phyloP scores from a whole-genome alignment of 2,888 invertebrate genomes.

The Apeira syringaria region DNA sequence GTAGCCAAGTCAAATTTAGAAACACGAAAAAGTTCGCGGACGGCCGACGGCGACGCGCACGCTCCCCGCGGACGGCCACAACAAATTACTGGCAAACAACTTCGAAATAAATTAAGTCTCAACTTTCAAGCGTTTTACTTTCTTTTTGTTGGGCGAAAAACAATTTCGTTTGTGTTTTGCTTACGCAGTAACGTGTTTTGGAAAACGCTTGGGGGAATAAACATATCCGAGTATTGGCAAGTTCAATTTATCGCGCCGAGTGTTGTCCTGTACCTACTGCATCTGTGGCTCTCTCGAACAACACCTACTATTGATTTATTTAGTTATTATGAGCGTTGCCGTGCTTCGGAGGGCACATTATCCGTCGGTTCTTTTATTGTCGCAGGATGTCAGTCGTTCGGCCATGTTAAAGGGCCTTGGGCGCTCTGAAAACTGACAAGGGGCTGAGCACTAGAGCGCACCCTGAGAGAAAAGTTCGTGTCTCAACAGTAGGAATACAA shows the following conservation, averaged over 20 bases:
- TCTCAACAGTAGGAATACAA: too few species aligned
- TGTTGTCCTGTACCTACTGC: too few species aligned
- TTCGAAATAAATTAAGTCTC: slow-evolving; percentile 81
- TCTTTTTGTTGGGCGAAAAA: slow-evolving; percentile 70
- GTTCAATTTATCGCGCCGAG: slow-evolving; percentile 36
- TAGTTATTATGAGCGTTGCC: too few species aligned
- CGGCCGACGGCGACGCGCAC: slow-evolving; percentile 59
- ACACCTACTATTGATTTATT: too few species aligned
- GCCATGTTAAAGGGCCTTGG: too few species aligned
- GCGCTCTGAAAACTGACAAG: too few species aligned
- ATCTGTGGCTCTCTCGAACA: too few species aligned
- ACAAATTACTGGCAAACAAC: slow-evolving; percentile 81
- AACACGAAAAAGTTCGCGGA: slow-evolving; percentile 69
- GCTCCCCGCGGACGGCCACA: slow-evolving; percentile 72
- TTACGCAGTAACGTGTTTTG: slow-evolving; percentile 53
- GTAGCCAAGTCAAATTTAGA: slow-evolving; percentile 62
- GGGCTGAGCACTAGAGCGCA: too few species aligned
- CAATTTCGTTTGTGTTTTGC: slow-evolving; percentile 74
- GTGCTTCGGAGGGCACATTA: too few species aligned
- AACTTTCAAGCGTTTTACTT: slow-evolving; percentile 78
- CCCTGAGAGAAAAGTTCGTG: too few species aligned
- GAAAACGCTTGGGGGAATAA: slow-evolving; percentile 40
- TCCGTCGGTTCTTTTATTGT: too few species aligned
- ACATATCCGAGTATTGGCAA: slow-evolving; percentile 37
- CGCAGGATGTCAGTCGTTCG: too few species aligned